These are phyloP conservation scores for Centrocercus urophasianus DNA, from an alignment of 2,113 vertebrate species.

Conservation along the genomic window DNA sequence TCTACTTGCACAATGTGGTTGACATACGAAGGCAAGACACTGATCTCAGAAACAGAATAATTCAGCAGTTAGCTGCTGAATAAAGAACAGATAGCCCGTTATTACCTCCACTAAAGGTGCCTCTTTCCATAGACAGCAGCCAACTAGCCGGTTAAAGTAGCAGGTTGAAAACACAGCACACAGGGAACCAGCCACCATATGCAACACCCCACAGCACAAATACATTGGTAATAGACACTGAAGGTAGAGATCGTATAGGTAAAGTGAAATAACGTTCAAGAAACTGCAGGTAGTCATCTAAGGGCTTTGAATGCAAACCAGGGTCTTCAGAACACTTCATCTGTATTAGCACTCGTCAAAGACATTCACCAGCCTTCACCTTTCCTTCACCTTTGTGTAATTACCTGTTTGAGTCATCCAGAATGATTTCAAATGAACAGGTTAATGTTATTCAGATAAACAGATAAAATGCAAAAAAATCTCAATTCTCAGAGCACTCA, in stretches of 20 bases:
- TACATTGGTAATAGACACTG: fast-evolving
- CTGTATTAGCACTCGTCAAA: neutral
- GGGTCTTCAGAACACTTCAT: neutral
- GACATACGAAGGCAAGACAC: neutral
- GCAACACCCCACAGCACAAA: neutral
- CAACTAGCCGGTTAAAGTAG: neutral
- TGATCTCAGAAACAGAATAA: neutral
- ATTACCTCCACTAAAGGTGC: neutral
- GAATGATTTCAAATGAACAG: neutral
- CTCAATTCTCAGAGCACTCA: neutral
- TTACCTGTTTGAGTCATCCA: neutral
- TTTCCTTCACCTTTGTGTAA: neutral
- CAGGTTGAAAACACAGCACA: neutral
- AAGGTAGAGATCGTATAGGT: neutral
- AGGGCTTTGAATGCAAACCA: neutral
- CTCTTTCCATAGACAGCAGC: neutral
- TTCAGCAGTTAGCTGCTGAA: neutral
- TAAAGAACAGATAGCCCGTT: fast-evolving
- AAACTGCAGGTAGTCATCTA: neutral
- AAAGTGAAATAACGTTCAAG: neutral
- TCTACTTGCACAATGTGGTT: neutral
- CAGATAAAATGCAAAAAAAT: neutral
- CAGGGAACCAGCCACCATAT: fast-evolving
- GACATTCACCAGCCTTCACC: neutral
- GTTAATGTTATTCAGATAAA: neutral